Evolutionary conservation across 2,888 invertebrate species (phyloP).

Genomic region (Drosophila aldrichi): DNA sequence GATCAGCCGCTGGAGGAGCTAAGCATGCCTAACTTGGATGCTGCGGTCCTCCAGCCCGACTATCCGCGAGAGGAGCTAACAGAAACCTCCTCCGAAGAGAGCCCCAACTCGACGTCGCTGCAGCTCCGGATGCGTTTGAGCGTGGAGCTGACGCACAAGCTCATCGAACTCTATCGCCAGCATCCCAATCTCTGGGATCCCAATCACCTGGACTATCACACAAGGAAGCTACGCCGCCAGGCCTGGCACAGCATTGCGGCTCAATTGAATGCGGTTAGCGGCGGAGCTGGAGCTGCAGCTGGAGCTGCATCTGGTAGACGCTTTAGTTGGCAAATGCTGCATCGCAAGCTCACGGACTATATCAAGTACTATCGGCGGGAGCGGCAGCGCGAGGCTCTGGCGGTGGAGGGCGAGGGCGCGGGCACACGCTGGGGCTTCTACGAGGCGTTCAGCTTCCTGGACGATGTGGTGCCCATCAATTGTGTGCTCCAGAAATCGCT

Average conservation of each 20-base stretch:
- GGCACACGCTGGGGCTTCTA: slow-evolving; percentile 72
- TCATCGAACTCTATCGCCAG: slow-evolving; percentile 68
- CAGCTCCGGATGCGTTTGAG: slow-evolving; percentile 57
- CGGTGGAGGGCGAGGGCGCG: slow-evolving; percentile 15
- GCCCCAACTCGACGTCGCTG: background rate
- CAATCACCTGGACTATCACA: slow-evolving; percentile 72
- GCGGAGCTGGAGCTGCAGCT: background rate
- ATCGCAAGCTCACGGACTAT: slow-evolving; percentile 78
- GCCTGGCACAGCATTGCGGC: slow-evolving; percentile 72
- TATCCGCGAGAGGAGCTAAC: background rate
- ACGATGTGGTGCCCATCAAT: slow-evolving; percentile 68
- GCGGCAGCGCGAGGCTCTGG: slow-evolving; percentile 44
- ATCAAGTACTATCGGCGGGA: slow-evolving; percentile 76
- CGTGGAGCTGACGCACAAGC: slow-evolving; percentile 58
- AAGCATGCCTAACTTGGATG: slow-evolving; percentile 19
- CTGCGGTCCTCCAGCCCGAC: slow-evolving; percentile 20
- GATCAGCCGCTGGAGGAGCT: slow-evolving; percentile 2
- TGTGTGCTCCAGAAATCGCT: slow-evolving; percentile 66
- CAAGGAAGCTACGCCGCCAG: slow-evolving; percentile 62
- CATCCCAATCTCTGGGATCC: slow-evolving; percentile 79
- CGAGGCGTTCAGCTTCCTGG: slow-evolving; percentile 73
- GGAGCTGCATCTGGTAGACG: background rate
- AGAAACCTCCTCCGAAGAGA: slow-evolving; percentile 19
- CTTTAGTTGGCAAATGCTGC: slow-evolving; percentile 71
- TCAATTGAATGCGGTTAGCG: slow-evolving; percentile 51